These are phyloP conservation scores for Copidosoma aretas DNA, from an alignment of 2,888 invertebrate species.

Conservation along the genomic window DNA sequence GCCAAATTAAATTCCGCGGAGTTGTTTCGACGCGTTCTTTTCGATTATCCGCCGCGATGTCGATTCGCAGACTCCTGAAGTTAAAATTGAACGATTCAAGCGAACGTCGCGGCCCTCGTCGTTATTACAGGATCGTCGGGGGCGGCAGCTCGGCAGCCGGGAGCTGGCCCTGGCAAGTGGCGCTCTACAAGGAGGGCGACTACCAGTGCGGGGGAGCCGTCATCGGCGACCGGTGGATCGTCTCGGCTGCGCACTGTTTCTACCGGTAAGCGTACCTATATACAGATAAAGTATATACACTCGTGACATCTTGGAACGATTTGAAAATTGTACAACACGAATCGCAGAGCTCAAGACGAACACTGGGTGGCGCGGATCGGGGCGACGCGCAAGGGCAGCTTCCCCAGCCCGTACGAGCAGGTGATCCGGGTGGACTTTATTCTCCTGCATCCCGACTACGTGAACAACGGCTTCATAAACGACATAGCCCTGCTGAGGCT, in stretches of 20 bases:
- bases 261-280: conserved; percentile 71
- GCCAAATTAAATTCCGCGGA: too few species aligned
- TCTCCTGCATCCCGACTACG: conserved; percentile 76
- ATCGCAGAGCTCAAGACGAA: conserved; percentile 73
- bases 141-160: conserved; percentile 79
- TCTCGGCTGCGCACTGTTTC: conserved; percentile 84
- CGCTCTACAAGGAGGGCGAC: conserved; percentile 82
- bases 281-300: not conserved
- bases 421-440: conserved; percentile 71
- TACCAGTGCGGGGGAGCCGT: conserved; percentile 84
- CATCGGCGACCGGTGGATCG: conserved; percentile 74
- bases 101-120: conserved; percentile 49
- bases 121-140: conserved; percentile 75
- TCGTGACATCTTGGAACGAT: not conserved
- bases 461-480: conserved; percentile 78
- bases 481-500: conserved; percentile 76
- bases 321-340: conserved; percentile 3
- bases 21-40: too few species aligned
- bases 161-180: conserved; percentile 88
- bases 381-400: conserved; percentile 74
- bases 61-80: not conserved
- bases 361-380: conserved; percentile 84
- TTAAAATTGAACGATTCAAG: conserved; percentile 24
- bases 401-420: conserved; percentile 79
- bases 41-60: not conserved